A percentile compares a stretch with the other conserved stretches of the same genome.
Evolutionary conservation across 2,888 invertebrate species (phyloP).

Genomic region (Cryptocephalus primarius): DNA sequence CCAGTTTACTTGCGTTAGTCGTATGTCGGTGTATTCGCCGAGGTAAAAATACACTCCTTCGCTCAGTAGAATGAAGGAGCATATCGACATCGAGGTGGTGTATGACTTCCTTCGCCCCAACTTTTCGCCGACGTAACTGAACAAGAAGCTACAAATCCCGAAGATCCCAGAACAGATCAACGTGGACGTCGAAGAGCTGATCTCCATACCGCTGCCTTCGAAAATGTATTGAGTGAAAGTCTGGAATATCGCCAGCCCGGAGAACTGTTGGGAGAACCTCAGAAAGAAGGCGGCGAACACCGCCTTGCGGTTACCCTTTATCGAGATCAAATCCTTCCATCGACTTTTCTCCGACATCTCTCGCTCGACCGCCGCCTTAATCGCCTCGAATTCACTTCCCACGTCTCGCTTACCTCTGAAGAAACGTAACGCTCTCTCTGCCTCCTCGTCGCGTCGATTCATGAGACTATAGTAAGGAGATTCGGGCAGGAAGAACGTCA

Average conservation of each 20-base stretch:
- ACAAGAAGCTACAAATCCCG: constrained; percentile 10
- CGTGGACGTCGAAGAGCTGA: constrained; percentile 16
- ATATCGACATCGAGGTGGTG: constrained; percentile 16
- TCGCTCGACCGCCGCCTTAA: constrained; percentile 17
- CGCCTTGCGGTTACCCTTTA: constrained; percentile 19
- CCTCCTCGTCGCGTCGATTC: constrained; percentile 14
- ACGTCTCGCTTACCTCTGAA: constrained; percentile 15
- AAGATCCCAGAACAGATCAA: constrained; percentile 13
- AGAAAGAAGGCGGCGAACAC: constrained; percentile 19
- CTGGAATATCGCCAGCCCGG: constrained; percentile 19
- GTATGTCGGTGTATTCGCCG: constrained; percentile 11
- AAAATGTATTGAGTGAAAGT: constrained; percentile 25
- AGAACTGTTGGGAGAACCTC: constrained; percentile 21
- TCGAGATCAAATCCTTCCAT: constrained; percentile 20
- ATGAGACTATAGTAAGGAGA: constrained; percentile 19
- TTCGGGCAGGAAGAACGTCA: constrained; percentile 54
- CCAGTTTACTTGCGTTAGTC: constrained; percentile 17
- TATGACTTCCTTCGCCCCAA: constrained; percentile 19
- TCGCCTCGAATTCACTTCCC: constrained; percentile 13
- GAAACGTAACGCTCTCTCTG: constrained; percentile 13
- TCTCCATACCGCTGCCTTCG: constrained; percentile 21
- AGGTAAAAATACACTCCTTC: constrained; percentile 19
- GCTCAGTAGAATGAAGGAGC: constrained; percentile 13
- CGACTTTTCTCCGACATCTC: constrained; percentile 23
- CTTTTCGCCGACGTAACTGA: constrained; percentile 15